These are phyloP conservation scores for Andrena bicolor DNA, from an alignment of 2,888 invertebrate genomes.

Conservation along the genomic window DNA sequence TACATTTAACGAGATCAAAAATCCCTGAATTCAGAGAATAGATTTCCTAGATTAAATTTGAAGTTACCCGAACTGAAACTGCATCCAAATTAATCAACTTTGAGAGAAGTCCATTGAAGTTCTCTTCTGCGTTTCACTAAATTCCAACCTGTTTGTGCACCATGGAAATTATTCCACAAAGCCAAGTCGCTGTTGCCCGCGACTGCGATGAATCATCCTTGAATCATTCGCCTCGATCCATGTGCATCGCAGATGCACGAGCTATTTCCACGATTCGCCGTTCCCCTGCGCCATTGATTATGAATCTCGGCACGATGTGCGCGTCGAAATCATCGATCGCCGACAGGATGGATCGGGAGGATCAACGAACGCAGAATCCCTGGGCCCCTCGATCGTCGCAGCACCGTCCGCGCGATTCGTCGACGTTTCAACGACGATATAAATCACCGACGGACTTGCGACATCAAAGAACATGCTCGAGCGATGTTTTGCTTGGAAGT, in stretches of 20 bases:
- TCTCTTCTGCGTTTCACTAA: neutral
- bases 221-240: constrained; percentile 53
- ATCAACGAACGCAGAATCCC: neutral
- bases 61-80: no score
- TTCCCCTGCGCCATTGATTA: constrained; percentile 8
- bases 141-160: neutral
- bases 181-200: constrained; percentile 4
- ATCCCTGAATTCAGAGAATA: no score
- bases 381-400: neutral
- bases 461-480: constrained; percentile 29
- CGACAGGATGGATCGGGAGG: neutral
- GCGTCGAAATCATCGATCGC: neutral
- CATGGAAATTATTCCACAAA: constrained; percentile 16
- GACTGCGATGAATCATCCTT: constrained; percentile 61
- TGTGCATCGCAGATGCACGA: constrained; percentile 43
- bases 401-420: constrained; percentile 1
- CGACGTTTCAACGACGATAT: neutral
- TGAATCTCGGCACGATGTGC: constrained; percentile 7
- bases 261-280: constrained; percentile 27
- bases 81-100: no score
- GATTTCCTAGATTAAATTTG: no score
- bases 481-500: constrained; percentile 10
- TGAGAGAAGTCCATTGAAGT: no score
- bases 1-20: no score
- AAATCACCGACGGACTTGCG: constrained; percentile 28